These are phyloP conservation scores for Nowickia ferox DNA, from an alignment of 2,888 invertebrate species.

Conservation along the genomic window DNA sequence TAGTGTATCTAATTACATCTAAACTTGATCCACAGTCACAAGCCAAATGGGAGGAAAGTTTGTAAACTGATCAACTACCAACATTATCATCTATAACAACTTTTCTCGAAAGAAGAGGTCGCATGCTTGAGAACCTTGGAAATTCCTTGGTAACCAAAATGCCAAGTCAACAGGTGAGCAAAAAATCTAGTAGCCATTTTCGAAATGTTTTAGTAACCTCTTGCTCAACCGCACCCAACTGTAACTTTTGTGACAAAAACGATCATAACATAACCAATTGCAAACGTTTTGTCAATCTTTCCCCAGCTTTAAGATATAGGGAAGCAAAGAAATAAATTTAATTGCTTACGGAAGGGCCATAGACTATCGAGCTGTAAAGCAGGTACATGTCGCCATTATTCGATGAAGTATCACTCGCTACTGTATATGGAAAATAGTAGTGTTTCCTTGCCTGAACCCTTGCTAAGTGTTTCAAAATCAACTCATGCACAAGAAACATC, in stretches of 20 bases:
- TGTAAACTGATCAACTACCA: slow-evolving; percentile 23
- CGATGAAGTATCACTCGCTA: slow-evolving; percentile 64
- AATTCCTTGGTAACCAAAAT: slow-evolving; percentile 11
- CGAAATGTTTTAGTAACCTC: slow-evolving; percentile 49
- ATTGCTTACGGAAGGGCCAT: slow-evolving; percentile 68
- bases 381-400: slow-evolving; percentile 59
- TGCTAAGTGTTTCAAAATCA: too few relatives aligned
- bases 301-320: slow-evolving; percentile 38
- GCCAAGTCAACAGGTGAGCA: background rate
- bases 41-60: slow-evolving; percentile 16
- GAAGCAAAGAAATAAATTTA: slow-evolving; percentile 54
- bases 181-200: slow-evolving; percentile 18
- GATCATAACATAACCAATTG: slow-evolving; percentile 47
- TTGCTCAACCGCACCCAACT: background rate
- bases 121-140: slow-evolving; percentile 49
- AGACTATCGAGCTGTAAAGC: slow-evolving; percentile 63
- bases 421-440: slow-evolving; percentile 53
- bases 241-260: slow-evolving; percentile 46
- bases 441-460: background rate
- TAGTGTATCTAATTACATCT: background rate
- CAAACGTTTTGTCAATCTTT: slow-evolving; percentile 36
- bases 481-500: too few relatives aligned
- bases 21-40: slow-evolving; percentile 55
- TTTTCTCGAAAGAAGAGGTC: slow-evolving; percentile 58
- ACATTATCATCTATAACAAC: slow-evolving; percentile 28